These are phyloP conservation scores for Aphidius gifuensis DNA, from an alignment of 1,140 invertebrate species.

Conservation along the genomic window DNA sequence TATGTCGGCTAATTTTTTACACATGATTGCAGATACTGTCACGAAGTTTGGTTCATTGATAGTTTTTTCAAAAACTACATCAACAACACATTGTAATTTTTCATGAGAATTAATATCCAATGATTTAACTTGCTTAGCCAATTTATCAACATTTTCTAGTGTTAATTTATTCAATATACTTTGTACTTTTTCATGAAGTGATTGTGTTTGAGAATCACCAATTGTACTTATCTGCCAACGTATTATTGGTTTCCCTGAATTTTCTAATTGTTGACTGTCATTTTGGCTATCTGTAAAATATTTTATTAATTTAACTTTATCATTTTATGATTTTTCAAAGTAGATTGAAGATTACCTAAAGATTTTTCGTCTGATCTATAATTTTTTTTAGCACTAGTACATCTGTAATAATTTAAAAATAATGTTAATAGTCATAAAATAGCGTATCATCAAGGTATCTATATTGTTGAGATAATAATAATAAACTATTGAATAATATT, in stretches of 20 bases:
- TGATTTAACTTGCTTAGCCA: constrained; percentile 73
- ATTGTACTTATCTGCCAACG: constrained; percentile 53
- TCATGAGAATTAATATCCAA: constrained; percentile 79
- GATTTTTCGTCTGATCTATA: no score
- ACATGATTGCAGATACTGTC: constrained; percentile 84
- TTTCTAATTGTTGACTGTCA: constrained; percentile 79
- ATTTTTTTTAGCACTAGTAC: no score
- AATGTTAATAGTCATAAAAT: no score
- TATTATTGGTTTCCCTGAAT: constrained; percentile 81
- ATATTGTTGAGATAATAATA: no score
- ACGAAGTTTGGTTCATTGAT: constrained; percentile 92
- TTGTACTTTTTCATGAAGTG: constrained; percentile 77
- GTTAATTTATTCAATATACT: constrained; percentile 93
- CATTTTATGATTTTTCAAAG: no score
- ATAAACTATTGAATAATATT: no score
- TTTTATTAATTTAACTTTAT: no score
- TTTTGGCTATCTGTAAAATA: constrained; percentile 58
- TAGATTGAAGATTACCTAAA: no score
- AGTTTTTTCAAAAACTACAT: constrained; percentile 92
- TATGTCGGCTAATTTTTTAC: constrained; percentile 62
- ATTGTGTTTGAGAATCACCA: constrained; percentile 67
- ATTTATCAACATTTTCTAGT: constrained; percentile 83
- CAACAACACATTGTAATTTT: constrained; percentile 78
- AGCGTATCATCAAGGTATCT: no score
- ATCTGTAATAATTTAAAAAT: no score